phyloP scores from a whole-genome alignment of 2,888 invertebrate species.

The Pristionchus arcanus region DNA sequence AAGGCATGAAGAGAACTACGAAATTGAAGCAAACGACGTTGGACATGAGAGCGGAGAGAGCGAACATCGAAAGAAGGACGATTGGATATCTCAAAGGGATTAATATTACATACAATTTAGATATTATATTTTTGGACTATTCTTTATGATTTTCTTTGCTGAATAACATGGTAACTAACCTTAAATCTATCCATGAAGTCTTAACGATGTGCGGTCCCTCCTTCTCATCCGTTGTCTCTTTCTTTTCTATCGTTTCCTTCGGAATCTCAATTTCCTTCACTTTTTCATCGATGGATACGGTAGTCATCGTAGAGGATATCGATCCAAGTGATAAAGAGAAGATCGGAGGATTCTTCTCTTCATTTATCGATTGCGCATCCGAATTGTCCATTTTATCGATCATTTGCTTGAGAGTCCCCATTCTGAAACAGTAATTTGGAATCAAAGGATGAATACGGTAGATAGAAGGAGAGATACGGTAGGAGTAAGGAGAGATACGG shows the following conservation, averaged over 20 bases:
- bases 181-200: not conserved
- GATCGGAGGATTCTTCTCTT: conserved; percentile 31
- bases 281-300: conserved; percentile 8
- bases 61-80: conserved; percentile 70
- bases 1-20: conserved; percentile 73
- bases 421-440: not conserved
- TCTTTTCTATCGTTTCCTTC: not conserved
- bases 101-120: no score
- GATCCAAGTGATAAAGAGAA: conserved; percentile 11
- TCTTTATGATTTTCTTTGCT: no score
- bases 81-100: conserved; percentile 62
- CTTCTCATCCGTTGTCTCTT: not conserved
- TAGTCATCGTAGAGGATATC: conserved; percentile 34
- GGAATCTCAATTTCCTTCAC: not conserved
- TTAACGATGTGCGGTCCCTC: not conserved
- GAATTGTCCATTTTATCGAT: not conserved
- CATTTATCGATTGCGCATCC: conserved; percentile 1
- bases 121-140: no score
- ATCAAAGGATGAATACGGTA: not conserved
- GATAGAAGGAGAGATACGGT: not conserved
- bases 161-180: not conserved
- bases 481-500: not conserved
- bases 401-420: not conserved
- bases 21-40: conserved; percentile 78
- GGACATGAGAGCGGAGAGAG: conserved; percentile 76